phyloP scores from a whole-genome alignment of 2,888 invertebrate genomes.

The Lasioglossum figueresi region DNA sequence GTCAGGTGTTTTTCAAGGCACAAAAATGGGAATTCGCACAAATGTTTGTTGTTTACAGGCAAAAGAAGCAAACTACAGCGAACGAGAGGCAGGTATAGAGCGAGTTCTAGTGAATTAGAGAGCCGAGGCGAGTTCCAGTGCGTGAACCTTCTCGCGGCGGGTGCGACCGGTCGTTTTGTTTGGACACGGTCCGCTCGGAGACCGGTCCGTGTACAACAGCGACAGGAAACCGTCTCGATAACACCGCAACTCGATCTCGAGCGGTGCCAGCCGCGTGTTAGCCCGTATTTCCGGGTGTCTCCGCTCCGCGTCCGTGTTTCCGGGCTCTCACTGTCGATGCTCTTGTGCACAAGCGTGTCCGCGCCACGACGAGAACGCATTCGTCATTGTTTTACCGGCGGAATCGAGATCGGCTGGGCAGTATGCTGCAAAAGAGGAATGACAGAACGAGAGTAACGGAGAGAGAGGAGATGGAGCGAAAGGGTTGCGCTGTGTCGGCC shows the following conservation, averaged over 20 bases:
- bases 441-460: not conserved
- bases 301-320: constrained; percentile 24
- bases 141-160: not conserved
- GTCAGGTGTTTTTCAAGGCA: not conserved
- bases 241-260: constrained; percentile 70
- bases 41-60: not conserved
- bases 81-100: not conserved
- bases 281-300: constrained; percentile 56
- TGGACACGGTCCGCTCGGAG: constrained; percentile 24
- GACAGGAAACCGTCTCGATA: constrained; percentile 66
- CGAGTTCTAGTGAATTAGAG: not conserved
- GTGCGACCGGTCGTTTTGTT: constrained; percentile 32
- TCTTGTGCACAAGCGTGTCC: constrained; percentile 40
- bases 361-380: constrained; percentile 58
- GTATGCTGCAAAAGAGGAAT: not conserved
- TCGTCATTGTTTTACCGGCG: constrained; percentile 73
- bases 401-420: constrained; percentile 26
- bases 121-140: not conserved
- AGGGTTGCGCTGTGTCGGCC: constrained; percentile 50
- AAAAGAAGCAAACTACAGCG: not conserved
- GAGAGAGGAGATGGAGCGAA: not conserved
- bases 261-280: constrained; percentile 58
- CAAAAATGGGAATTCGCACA: not conserved
- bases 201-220: constrained; percentile 50
- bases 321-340: constrained; percentile 15